Base-by-base conservation (phyloP, 2,113 vertebrate genomes). In the Oxyura jamaicensis region DNA sequence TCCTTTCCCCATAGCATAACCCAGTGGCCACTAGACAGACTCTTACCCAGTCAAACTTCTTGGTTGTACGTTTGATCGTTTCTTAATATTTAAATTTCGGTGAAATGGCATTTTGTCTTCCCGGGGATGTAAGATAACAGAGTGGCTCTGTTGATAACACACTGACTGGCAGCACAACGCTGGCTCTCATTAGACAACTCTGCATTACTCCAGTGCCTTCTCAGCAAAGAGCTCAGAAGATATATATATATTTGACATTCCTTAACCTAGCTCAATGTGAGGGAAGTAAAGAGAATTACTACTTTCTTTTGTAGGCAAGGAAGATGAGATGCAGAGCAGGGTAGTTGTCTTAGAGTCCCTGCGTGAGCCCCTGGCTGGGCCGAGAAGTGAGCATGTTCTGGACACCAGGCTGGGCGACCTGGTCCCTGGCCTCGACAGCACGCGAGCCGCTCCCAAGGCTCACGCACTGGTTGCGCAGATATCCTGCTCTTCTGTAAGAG, bases 301-400 rank as follows among this genome's bases (percentile, higher is more conserved):
- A 12, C 42, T 58, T 86, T 75, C 35, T 69, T 84, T 76, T 75
- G 13, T 33, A 78, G 42, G 7, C 65, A 33, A 71, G 46, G 35
- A 86, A 78, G 56, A 69, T 42, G 60, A 94, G 83, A 55, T 53
- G 29, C 76, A 74, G 80, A 58, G 36, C 42, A 88, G n/a, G 63
- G 52, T 22, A 58, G 7, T 78, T 66, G 71, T 69, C 25, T 29
- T 69, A 21, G 80, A 75, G n/a, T 31, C 67, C 29, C 11, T 29
- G 62, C 60, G 5, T n/a, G 20, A 31, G 23, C 63, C 26, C n/a
- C 33, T 46, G 52, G 33, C 65, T 50, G 39, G 7, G 14, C 48
- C 41, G 53, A 42, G 22, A 72, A 41, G 48, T 82, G 33, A 68
- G 55, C 8, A 3, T 59, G 16, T 42, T 81, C 8, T 69, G 67